Percentiles rank a stretch among this genome's conserved stretches.
Conservation (phyloP, 2,797 vertebrate species). For the Sebastes iracundus region DNA sequence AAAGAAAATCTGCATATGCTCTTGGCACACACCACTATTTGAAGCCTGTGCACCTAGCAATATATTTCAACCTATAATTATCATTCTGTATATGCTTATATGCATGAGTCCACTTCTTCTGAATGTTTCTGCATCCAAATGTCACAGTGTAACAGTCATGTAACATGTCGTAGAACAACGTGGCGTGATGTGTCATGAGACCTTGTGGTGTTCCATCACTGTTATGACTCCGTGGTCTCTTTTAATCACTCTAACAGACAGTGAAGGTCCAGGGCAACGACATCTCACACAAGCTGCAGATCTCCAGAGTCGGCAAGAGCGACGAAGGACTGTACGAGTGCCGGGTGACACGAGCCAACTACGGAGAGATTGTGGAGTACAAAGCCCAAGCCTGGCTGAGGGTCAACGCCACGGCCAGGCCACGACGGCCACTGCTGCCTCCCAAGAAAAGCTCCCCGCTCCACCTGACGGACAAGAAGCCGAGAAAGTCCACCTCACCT, state of each 20-base stretch:
- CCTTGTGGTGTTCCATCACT: neutral
- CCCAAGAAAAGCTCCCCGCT: conserved; percentile 92
- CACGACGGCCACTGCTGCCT: conserved; percentile 81
- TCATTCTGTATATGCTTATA: neutral
- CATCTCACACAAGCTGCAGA: conserved; percentile 97
- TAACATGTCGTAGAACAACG: neutral
- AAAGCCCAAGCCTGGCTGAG: conserved; percentile 94
- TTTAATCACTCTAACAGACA: conserved; percentile 84
- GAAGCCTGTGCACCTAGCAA: neutral
- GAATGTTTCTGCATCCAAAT: neutral
- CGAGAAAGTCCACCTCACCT: conserved; percentile 86
- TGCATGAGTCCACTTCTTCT: neutral
- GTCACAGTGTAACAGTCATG: neutral
- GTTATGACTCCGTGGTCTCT: conserved; percentile 39
- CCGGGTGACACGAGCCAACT: conserved; percentile 93
- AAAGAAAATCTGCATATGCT: neutral
- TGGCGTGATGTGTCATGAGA: neutral
- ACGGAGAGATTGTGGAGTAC: conserved; percentile 93
- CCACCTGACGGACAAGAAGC: conserved; percentile 93
- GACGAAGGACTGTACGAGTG: conserved; percentile 96
- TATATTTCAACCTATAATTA: neutral
- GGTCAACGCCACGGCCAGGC: conserved; percentile 88
- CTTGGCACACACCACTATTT: neutral
- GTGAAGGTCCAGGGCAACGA: conserved; percentile 98
- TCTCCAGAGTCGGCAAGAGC: conserved; percentile 92